A percentile compares a stretch with the other conserved stretches of the same genome.
phyloP scores from a whole-genome alignment of 2,797 vertebrate genomes.

The Thalassophryne amazonica region DNA sequence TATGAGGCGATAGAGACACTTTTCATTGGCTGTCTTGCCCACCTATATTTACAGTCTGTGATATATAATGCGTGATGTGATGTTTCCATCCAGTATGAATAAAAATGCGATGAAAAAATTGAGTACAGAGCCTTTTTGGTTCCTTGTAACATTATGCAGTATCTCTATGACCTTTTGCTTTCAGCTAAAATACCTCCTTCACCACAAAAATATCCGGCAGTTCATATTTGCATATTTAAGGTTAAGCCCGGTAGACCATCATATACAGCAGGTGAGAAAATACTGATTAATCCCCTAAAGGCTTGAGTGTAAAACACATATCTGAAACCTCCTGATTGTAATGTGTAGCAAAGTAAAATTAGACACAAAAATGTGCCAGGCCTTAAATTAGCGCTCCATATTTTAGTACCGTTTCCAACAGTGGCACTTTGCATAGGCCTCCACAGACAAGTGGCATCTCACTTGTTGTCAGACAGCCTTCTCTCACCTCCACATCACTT shows the following conservation, averaged over 20 bases:
- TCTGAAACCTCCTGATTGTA: slow-evolving; percentile 75
- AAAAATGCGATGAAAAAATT: not conserved
- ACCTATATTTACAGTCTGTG: too few relatives aligned
- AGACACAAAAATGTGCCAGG: slow-evolving; percentile 70
- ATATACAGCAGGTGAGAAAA: slow-evolving; percentile 66
- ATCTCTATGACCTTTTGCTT: slow-evolving; percentile 39
- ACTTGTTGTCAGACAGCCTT: slow-evolving; percentile 72
- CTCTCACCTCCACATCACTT: slow-evolving; percentile 54
- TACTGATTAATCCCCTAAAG: slow-evolving; percentile 72
- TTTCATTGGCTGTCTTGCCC: too few relatives aligned
- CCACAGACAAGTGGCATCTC: slow-evolving; percentile 54
- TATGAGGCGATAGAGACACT: too few relatives aligned
- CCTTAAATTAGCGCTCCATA: slow-evolving; percentile 81
- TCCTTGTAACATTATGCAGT: slow-evolving; percentile 8
- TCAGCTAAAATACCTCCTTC: slow-evolving; percentile 9
- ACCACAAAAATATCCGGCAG: too few relatives aligned
- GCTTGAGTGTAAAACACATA: slow-evolving; percentile 61
- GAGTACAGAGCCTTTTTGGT: not conserved
- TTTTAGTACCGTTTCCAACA: slow-evolving; percentile 72
- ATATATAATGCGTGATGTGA: slow-evolving; percentile 12
- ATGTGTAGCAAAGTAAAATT: slow-evolving; percentile 63
- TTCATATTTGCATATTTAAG: slow-evolving; percentile 54
- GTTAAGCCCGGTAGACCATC: slow-evolving; percentile 51
- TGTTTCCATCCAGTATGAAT: not conserved
- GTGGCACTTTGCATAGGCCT: slow-evolving; percentile 58